Base-by-base conservation (phyloP, 2,113 vertebrate species). In the Alligator mississippiensis region DNA sequence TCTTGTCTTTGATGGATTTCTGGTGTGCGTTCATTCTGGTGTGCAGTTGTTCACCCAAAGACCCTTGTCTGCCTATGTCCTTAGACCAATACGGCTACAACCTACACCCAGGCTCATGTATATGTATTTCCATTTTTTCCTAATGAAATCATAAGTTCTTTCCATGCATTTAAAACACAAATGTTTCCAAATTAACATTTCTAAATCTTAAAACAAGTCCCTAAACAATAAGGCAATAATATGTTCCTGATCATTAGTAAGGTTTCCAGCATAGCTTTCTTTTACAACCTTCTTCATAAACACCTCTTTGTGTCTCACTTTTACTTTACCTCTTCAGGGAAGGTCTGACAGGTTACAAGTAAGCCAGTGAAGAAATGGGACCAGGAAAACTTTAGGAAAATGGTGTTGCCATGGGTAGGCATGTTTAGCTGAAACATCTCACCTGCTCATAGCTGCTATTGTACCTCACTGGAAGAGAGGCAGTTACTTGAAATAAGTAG, bases 351-450 rank as follows among this genome's bases (percentile, higher is more conserved):
- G 83, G 1, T 25, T 87, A 34, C 0, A 2, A 55, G 7, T 16
- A 64, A 54, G 47, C 47, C 58, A 22, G 25, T 8, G 30, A 66
- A 11, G 25, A 87, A 38, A 7, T 22, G 27, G 2, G 8, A 76
- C 2, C 1, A 27, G 54, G 55, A 87, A 87, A 30, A 8, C 1
- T 18, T 57, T 79, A 62, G 2, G 11, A 64, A 4, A 3, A 14
- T 80, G 16, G 11, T 1, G 0, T 38, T 63, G 28, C 9, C 1
- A 0, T 15, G 9, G 47, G 47, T 47, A 47, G 47, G 47, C 58
- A 11, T 34, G 22, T 70, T 89, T 85, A 85, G 54, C 5, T 57
- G 24, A 18, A 82, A 47, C 6, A 55, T 2, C 6, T 77, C 80
- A 86, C 58, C 15, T 2, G 1, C 12, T 54, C 68, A 34, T 28